Evolutionary conservation across 2,888 invertebrate genomes (phyloP).

Genomic region (Spialia ferax): DNA sequence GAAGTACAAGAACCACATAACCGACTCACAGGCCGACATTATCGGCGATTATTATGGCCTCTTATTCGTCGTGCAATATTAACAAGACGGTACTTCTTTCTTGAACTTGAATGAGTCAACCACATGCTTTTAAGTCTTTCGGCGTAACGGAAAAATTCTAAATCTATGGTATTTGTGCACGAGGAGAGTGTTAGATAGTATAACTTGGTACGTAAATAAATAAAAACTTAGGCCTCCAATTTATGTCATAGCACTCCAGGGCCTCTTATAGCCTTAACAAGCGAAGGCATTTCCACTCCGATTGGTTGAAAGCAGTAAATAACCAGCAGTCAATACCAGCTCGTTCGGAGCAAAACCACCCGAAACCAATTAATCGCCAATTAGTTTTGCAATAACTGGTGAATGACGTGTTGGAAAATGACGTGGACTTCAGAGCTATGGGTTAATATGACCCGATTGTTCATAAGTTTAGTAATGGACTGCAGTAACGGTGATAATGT

Average conservation of each 20-base stretch:
- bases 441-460: neutral
- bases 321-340: constrained; percentile 12
- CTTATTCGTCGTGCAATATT: too few relatives aligned
- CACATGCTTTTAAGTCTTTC: too few relatives aligned
- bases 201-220: neutral
- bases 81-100: too few relatives aligned
- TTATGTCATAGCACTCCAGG: neutral
- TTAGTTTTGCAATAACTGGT: constrained; percentile 16
- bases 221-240: neutral
- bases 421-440: neutral
- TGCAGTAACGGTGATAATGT: too few relatives aligned
- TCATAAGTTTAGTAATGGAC: neutral
- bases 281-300: constrained; percentile 4
- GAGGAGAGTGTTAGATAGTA: too few relatives aligned
- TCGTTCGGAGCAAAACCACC: constrained; percentile 6
- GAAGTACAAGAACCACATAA: too few relatives aligned
- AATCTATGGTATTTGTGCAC: too few relatives aligned
- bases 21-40: too few relatives aligned
- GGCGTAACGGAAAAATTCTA: too few relatives aligned
- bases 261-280: neutral
- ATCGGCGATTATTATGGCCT: too few relatives aligned
- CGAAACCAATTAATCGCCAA: constrained; percentile 22
- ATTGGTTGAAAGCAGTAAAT: constrained; percentile 7
- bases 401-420: neutral
- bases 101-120: too few relatives aligned